Base-by-base conservation (phyloP, 2,113 vertebrate genomes). In the Cyprinodon brontotheroides region DNA sequence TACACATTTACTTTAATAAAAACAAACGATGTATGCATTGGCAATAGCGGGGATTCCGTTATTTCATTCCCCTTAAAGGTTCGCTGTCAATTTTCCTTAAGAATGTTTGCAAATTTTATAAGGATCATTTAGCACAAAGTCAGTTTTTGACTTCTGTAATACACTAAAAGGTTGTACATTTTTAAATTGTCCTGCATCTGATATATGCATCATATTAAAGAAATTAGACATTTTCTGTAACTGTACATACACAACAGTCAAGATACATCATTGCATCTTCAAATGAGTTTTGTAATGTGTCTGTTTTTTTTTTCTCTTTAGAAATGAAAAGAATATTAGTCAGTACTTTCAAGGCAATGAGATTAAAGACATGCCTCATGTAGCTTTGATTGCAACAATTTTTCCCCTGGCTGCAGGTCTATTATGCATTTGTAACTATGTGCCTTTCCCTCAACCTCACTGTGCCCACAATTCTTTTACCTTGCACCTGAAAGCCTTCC, bases 341-440 rank as follows among this genome's bases (percentile, higher is more conserved):
- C 45, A 72, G 48, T 68, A 40, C 65, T 75, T 61, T 15, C 29
- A 39, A 80, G 69, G 70, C 77, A 88, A 85, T 82, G 43, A 76
- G 68, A 45, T 68, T 37, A 65, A 68, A 70, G 41, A 60, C 70
- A 85, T 80, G 71, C 70, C 70, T 90, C 76, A 53, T 82, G 74
- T 82, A 82, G 63, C 74, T 74, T 73, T 60, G 64, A 77, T 71
- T 83, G 82, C 70, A 78, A 78, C 83, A 80, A 75, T 85, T 81
- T 80, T 57, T 81, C 83, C 47, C 74, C 47, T 68, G 85, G 73
- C 72, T 68, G 78, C 71, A 78, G 77, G 81, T 80, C 62, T 86
- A 68, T 66, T 89, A 63, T 66, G 80, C 72, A 67, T 38, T 67
- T 75, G 67, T 80, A 85, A 50, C 0, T 67, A 61, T 67, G 61